Conservation (phyloP, 2,797 vertebrate genomes). For the Bovichtus variegatus region DNA sequence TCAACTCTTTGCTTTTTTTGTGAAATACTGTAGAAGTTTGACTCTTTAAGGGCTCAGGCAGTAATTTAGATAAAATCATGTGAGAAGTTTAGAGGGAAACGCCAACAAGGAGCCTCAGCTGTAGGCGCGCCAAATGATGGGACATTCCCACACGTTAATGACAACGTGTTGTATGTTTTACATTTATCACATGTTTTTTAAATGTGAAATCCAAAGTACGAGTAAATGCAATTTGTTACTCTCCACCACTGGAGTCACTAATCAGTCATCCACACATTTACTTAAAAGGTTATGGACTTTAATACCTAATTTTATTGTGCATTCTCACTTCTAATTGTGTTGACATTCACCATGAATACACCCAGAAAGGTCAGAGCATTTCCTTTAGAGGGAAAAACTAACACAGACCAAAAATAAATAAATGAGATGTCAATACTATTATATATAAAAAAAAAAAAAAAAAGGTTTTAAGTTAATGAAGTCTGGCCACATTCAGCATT, state of each 20-base stretch:
- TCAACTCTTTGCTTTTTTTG: background rate
- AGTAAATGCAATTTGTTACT: background rate
- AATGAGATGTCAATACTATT: background rate
- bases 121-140: background rate
- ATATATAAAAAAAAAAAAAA: too few relatives aligned
- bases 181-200: background rate
- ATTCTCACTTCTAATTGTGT: background rate
- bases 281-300: background rate
- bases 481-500: background rate
- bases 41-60: background rate
- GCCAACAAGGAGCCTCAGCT: background rate
- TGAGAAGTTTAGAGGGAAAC: background rate
- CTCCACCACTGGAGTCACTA: background rate
- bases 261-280: background rate
- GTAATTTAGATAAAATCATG: background rate
- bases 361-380: constrained; percentile 18
- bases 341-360: constrained; percentile 13
- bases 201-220: background rate
- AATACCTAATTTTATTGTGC: background rate
- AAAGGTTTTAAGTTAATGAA: background rate
- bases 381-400: background rate
- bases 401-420: background rate
- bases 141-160: too few relatives aligned
- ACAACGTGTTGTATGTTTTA: background rate
- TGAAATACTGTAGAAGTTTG: background rate